phyloP scores from a whole-genome alignment of 2,113 vertebrate species.

The Acrocephalus arundinaceus region DNA sequence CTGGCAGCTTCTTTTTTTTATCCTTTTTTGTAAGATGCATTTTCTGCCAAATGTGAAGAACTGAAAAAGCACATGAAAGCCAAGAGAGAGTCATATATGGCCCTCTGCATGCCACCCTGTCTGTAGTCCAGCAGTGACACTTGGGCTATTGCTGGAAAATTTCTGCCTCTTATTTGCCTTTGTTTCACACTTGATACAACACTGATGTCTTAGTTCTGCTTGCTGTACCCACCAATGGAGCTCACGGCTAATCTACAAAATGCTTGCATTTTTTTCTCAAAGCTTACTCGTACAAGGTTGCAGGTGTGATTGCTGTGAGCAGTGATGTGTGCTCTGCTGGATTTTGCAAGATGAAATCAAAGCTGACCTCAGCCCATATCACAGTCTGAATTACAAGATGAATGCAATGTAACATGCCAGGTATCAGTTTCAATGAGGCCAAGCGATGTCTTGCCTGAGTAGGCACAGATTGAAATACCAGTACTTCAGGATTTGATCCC shows the following conservation, averaged over 20 bases:
- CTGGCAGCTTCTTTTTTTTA: background rate
- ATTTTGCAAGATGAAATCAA: background rate
- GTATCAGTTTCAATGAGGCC: background rate
- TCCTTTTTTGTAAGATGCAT: background rate
- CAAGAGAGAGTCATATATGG: background rate
- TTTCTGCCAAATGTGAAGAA: constrained; percentile 11
- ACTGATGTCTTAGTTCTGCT: background rate
- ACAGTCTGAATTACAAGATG: background rate
- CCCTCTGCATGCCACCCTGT: background rate
- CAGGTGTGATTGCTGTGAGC: background rate
- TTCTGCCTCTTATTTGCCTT: background rate
- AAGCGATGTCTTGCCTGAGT: background rate
- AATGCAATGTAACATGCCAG: background rate
- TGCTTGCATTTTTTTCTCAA: background rate
- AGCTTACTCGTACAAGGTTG: background rate
- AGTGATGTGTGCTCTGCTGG: background rate
- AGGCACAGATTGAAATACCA: background rate
- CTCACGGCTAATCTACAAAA: background rate
- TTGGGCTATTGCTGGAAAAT: background rate
- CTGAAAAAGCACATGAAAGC: background rate
- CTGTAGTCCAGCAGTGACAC: background rate
- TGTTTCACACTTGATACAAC: background rate
- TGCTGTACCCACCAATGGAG: background rate
- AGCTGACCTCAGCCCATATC: background rate
- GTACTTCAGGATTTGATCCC: background rate